These are phyloP conservation scores for Sweltsa coloradensis DNA, from an alignment of 1,140 invertebrate genomes.

Conservation along the genomic window DNA sequence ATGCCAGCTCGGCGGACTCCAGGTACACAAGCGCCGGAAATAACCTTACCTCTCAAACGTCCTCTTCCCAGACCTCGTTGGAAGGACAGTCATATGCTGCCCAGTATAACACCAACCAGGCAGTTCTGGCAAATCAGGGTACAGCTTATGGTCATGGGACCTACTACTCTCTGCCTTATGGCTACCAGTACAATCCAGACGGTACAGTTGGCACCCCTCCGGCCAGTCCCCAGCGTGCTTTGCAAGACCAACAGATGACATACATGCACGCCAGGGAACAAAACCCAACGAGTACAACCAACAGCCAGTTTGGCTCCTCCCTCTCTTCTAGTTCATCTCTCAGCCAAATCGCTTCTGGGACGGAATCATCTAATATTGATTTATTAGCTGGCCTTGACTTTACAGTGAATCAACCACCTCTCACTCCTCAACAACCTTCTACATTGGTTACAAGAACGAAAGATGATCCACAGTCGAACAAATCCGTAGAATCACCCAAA, in stretches of 20 bases:
- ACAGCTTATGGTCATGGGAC: constrained; percentile 9
- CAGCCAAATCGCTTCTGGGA: constrained; percentile 10
- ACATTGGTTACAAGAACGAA: neutral
- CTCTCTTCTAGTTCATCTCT: neutral
- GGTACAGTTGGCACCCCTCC: constrained; percentile 1
- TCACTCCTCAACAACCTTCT: constrained; percentile 39
- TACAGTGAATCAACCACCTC: constrained; percentile 50
- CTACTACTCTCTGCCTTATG: constrained; percentile 18
- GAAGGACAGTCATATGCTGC: constrained; percentile 13
- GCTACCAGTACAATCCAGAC: constrained; percentile 13
- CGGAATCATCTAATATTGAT: constrained; percentile 52
- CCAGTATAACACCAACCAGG: constrained; percentile 5
- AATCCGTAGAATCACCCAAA: too few relatives aligned
- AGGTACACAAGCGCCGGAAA: constrained; percentile 19
- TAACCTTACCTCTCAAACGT: constrained; percentile 13
- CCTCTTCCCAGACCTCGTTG: constrained; percentile 13
- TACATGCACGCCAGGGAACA: constrained; percentile 18
- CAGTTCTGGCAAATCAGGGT: neutral
- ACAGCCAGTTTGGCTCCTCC: neutral
- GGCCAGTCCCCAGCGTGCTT: neutral
- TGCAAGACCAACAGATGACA: constrained; percentile 14
- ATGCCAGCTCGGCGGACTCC: constrained; percentile 16
- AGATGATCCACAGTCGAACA: too few relatives aligned
- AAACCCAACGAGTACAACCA: constrained; percentile 11
- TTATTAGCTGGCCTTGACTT: constrained; percentile 65